These are phyloP conservation scores for Drosophila cognata DNA, from an alignment of 2,888 invertebrate genomes.

Conservation along the genomic window DNA sequence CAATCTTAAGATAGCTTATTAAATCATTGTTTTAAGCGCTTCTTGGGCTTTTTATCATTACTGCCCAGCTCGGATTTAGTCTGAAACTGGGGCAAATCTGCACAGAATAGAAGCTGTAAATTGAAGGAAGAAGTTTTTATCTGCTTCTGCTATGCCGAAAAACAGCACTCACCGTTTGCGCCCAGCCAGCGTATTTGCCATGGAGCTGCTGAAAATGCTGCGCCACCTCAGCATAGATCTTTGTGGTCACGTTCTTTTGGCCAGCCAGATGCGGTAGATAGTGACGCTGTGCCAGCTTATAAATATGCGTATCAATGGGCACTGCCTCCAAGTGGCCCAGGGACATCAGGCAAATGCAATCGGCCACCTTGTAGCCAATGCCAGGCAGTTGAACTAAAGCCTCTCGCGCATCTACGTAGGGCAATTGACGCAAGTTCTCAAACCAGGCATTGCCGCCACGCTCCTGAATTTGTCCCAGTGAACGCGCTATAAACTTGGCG, in stretches of 20 bases:
- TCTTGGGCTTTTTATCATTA: conserved; percentile 9
- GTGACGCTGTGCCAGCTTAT: conserved; percentile 92
- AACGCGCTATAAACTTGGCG: conserved; percentile 92
- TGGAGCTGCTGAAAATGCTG: conserved; percentile 92
- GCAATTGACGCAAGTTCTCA: conserved; percentile 87
- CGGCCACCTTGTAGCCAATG: conserved; percentile 98
- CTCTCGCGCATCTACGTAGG: conserved; percentile 90
- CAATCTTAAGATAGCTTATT: background rate
- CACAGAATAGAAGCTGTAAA: conserved; percentile 90
- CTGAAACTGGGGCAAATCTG: conserved; percentile 91
- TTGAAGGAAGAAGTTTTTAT: background rate
- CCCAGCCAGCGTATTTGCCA: conserved; percentile 97
- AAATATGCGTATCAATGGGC: conserved; percentile 98
- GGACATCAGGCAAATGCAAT: conserved; percentile 99
- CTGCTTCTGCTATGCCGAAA: background rate
- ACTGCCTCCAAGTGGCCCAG: conserved; percentile 94
- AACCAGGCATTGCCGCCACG: conserved; percentile 92
- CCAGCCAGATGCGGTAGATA: conserved; percentile 91
- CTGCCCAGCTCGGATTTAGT: background rate
- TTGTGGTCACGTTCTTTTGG: conserved; percentile 92
- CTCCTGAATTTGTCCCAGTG: conserved; percentile 89
- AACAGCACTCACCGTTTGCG: conserved; percentile 92
- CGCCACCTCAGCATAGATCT: conserved; percentile 94
- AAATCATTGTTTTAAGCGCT: conserved; percentile 22
- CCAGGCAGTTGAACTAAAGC: conserved; percentile 93